phyloP scores from a whole-genome alignment of 2,888 invertebrate species.

The Blastobasis adustella region DNA sequence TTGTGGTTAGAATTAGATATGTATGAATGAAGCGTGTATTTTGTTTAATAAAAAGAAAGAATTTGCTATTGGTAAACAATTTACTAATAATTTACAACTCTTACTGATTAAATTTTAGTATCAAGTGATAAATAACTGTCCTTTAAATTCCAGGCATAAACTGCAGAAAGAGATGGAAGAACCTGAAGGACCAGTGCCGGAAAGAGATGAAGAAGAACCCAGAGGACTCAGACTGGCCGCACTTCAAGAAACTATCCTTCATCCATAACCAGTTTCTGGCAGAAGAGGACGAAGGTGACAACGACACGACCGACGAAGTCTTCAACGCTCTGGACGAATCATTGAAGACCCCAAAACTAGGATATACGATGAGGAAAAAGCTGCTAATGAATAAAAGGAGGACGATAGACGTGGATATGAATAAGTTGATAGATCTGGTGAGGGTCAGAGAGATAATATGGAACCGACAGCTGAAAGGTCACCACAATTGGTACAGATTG shows the following conservation, averaged over 20 bases:
- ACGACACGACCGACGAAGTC: slow-evolving; percentile 54
- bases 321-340: slow-evolving; percentile 54
- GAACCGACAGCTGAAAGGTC: slow-evolving; percentile 63
- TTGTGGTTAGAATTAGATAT: too few species aligned
- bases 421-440: slow-evolving; percentile 58
- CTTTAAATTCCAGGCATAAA: slow-evolving; percentile 47
- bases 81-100: too few species aligned
- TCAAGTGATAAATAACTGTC: too few species aligned
- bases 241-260: slow-evolving; percentile 56
- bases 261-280: slow-evolving; percentile 61
- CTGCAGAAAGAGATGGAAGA: slow-evolving; percentile 68
- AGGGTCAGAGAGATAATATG: slow-evolving; percentile 55
- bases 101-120: too few species aligned
- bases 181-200: slow-evolving; percentile 65
- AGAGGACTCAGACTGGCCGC: slow-evolving; percentile 60
- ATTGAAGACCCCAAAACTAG: slow-evolving; percentile 59
- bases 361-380: slow-evolving; percentile 64
- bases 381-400: slow-evolving; percentile 58
- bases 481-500: slow-evolving; percentile 66
- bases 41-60: too few species aligned
- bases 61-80: too few species aligned
- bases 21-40: too few species aligned
- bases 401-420: slow-evolving; percentile 60
- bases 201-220: slow-evolving; percentile 66
- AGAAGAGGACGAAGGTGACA: slow-evolving; percentile 59